Evolutionary conservation across 2,113 vertebrate genomes (phyloP).

Genomic region (Pavo muticus): DNA sequence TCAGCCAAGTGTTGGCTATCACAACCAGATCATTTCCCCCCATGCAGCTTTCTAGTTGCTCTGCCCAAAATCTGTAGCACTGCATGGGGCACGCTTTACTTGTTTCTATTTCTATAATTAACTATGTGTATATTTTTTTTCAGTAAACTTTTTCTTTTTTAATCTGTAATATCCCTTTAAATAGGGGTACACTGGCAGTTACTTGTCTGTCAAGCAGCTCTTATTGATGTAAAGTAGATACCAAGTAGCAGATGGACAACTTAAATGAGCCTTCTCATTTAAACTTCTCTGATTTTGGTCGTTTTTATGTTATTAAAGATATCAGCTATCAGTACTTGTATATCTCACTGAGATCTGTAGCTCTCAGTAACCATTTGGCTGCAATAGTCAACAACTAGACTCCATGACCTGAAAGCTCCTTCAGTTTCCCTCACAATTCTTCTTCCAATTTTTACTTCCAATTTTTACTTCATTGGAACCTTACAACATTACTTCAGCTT

Average conservation of each 20-base stretch:
- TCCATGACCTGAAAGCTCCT: background rate
- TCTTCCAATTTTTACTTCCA: background rate
- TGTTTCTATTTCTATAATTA: too few species aligned
- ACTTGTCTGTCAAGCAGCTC: background rate
- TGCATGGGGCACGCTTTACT: too few species aligned
- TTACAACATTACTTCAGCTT: background rate
- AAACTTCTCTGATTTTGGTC: background rate
- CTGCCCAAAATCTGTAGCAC: too few species aligned
- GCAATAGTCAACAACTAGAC: background rate
- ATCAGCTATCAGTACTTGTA: background rate
- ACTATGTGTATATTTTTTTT: background rate
- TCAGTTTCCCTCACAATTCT: background rate
- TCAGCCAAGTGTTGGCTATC: too few species aligned
- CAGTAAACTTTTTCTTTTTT: background rate
- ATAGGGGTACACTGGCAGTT: background rate
- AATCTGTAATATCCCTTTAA: background rate
- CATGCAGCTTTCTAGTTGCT: too few species aligned
- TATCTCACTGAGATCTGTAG: background rate
- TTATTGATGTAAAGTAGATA: background rate
- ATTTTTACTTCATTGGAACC: background rate
- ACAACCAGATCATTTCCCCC: too few species aligned
- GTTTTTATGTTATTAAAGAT: background rate
- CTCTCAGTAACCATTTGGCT: background rate
- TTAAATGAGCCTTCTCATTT: background rate
- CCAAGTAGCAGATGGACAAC: background rate